phyloP scores from a whole-genome alignment of 2,113 vertebrate species.

The Puma concolor region DNA sequence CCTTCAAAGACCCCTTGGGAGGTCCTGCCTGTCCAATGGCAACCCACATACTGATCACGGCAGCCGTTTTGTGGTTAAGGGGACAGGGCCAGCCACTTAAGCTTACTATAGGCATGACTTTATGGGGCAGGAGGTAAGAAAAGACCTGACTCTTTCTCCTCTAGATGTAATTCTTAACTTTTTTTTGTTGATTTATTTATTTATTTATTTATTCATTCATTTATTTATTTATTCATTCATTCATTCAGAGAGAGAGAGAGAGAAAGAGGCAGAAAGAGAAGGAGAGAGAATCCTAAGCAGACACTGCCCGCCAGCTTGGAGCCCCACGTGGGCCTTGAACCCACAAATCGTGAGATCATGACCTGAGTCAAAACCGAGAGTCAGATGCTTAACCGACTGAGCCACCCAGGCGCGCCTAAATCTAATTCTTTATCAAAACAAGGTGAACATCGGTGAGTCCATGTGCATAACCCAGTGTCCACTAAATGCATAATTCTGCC shows the following conservation, averaged over 20 bases:
- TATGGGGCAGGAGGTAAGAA: not conserved
- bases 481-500: not conserved
- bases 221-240: no score
- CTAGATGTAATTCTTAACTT: not conserved
- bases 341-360: no score
- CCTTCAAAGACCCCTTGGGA: not conserved
- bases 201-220: no score
- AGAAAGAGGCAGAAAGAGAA: no score
- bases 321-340: no score
- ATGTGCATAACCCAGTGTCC: not conserved
- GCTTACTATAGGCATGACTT: not conserved
- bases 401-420: not conserved
- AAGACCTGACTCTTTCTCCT: not conserved
- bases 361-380: no score
- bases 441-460: accelerated
- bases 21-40: not conserved
- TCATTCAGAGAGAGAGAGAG: no score
- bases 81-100: not conserved
- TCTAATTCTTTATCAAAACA: not conserved
- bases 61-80: not conserved
- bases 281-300: no score
- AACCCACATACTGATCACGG: accelerated
- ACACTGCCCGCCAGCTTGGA: no score
- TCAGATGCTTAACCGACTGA: no score
- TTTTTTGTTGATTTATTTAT: no score